Evolutionary conservation across 1,140 invertebrate genomes (phyloP).

Genomic region (Hydropsyche tenuis): DNA sequence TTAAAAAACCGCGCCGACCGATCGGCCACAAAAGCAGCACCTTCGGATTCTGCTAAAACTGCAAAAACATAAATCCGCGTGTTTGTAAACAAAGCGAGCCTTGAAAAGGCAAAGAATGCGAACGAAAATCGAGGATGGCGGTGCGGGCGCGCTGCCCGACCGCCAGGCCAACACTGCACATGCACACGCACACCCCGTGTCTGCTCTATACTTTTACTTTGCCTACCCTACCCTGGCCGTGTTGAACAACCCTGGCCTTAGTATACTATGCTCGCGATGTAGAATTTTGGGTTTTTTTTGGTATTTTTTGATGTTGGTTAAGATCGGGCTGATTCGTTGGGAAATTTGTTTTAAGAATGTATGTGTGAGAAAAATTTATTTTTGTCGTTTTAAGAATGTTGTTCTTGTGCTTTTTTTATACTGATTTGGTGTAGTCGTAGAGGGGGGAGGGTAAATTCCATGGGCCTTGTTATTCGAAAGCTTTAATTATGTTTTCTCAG

Average conservation of each 20-base stretch:
- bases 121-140: neutral
- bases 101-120: neutral
- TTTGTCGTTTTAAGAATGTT: too few relatives aligned
- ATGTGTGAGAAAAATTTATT: too few relatives aligned
- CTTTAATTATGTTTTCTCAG: too few relatives aligned
- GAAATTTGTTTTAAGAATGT: too few relatives aligned
- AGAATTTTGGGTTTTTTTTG: too few relatives aligned
- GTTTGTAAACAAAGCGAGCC: constrained; percentile 26
- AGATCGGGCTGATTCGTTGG: too few relatives aligned
- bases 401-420: too few relatives aligned
- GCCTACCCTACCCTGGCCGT: neutral
- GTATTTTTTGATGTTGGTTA: too few relatives aligned
- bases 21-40: neutral
- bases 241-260: neutral
- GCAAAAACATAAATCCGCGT: neutral
- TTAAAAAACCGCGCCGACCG: too few relatives aligned
- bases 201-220: neutral
- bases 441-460: too few relatives aligned
- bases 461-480: too few relatives aligned
- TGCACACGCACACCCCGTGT: neutral
- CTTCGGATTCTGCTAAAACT: neutral
- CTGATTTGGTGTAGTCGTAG: too few relatives aligned
- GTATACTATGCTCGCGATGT: constrained; percentile 35
- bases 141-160: constrained; percentile 29
- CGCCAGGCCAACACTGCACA: constrained; percentile 38